These are phyloP conservation scores for Meriones unguiculatus DNA, from an alignment of 2,113 vertebrate species.

Conservation along the genomic window DNA sequence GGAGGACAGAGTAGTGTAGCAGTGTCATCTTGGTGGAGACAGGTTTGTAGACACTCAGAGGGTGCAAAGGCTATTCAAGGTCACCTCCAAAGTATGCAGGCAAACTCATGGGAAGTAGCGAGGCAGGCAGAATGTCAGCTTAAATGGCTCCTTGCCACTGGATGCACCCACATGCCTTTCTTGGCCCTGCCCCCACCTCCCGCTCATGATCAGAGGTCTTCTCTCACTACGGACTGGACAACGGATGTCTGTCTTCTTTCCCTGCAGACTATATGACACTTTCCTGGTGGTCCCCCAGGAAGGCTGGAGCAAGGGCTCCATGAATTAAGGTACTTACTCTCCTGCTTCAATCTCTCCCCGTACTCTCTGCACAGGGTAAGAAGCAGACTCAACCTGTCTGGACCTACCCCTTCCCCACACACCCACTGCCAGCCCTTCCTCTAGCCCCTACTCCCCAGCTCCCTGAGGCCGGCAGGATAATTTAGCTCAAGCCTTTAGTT, in stretches of 20 bases:
- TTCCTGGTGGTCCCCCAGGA: background rate
- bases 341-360: constrained; percentile 48
- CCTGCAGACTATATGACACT: background rate
- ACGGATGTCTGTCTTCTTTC: background rate
- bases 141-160: background rate
- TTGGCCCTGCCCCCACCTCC: background rate
- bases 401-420: background rate
- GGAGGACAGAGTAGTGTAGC: accelerated
- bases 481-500: constrained; percentile 81
- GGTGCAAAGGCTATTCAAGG: background rate
- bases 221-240: background rate
- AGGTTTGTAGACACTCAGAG: accelerated
- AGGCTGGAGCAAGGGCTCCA: background rate
- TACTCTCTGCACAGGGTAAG: background rate
- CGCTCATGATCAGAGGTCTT: background rate
- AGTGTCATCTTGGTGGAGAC: background rate
- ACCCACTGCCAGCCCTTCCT: constrained; percentile 54
- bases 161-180: background rate
- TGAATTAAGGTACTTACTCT: background rate
- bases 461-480: constrained; percentile 70
- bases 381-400: accelerated
- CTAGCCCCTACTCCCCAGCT: constrained; percentile 49
- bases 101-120: accelerated
- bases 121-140: background rate
- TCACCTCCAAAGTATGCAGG: background rate